Evolutionary conservation across 2,113 vertebrate species (phyloP).

Genomic region (Poecilia latipinna): DNA sequence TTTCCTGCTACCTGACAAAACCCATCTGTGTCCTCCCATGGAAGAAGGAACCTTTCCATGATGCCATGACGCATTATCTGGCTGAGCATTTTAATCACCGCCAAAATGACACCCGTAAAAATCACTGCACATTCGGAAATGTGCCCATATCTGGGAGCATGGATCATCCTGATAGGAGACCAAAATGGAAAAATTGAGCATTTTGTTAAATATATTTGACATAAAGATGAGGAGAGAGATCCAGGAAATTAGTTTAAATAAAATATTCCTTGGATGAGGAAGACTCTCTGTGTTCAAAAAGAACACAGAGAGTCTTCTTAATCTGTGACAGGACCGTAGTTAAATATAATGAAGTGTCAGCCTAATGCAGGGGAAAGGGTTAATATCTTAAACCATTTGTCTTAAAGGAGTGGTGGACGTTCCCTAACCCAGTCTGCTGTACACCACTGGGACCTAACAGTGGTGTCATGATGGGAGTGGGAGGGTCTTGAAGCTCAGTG

Average conservation of each 20-base stretch:
- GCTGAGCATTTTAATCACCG: conserved; percentile 22
- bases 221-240: background rate
- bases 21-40: background rate
- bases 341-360: background rate
- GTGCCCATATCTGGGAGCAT: background rate
- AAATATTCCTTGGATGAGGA: too few relatives aligned
- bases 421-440: conserved; percentile 32
- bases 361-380: conserved; percentile 43
- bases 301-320: too few relatives aligned
- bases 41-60: background rate
- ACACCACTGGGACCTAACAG: conserved; percentile 33
- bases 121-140: conserved; percentile 10
- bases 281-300: background rate
- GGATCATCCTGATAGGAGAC: conserved; percentile 5
- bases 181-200: background rate
- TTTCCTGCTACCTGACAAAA: conserved; percentile 33
- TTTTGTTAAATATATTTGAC: background rate
- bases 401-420: conserved; percentile 39
- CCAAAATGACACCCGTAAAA: conserved; percentile 16
- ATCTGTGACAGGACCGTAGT: too few relatives aligned
- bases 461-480: background rate
- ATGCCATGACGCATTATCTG: conserved; percentile 26
- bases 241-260: too few relatives aligned
- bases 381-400: conserved; percentile 45
- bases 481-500: conserved; percentile 3